Evolutionary conservation across 1,140 invertebrate species (phyloP), one percentile per base, ranked within the genome.

Genomic region (Cyphomyrmex costatus): DNA sequence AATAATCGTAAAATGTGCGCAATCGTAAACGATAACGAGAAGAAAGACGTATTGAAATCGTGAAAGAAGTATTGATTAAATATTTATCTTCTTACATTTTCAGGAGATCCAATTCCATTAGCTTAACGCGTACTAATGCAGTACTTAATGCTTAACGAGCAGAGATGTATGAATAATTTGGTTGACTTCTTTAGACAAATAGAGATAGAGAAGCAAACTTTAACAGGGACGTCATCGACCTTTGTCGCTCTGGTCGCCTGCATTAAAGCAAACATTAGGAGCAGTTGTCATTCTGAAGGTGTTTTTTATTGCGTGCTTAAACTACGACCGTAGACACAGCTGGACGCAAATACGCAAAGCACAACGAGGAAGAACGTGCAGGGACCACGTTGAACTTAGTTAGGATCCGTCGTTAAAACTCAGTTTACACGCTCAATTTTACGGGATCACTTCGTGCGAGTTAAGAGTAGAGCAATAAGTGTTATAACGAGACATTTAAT

Each of bases 391-490:
- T 83, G 73, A 83, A 83, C 79, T 83, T 83, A 60, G 66, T 73
- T 74, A 74, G 56, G 53, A 60, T 49, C 53, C 66, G 68, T 83
- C 79, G 79, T 83, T 83, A 73, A 83, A 74, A 83, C 68, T 83
- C 68, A 42, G 66, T 83, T 73, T 83, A 73, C 79, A 83, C 53
- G 66, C 66, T 83, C 53, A 73, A 83, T 83, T 83, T 83, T 83
- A 83, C 42, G 79, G 61, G 68, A 74, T 60, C 53, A 73, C 68
- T 73, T 27, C 30, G 79, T 33, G 42, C 21, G 7, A 73, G 24
- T 19, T 58, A 73, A 60, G 46, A 42, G 49, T 19, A 19, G 7
- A 24, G 10, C 56, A 27, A 61, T 73, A 60, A 82, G 24, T 83
- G 68, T 49, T 73, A 83, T 83, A 83, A 83, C 58, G 36, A 61